Conservation (phyloP, 2,888 invertebrate genomes). For the Spodoptera exigua region DNA sequence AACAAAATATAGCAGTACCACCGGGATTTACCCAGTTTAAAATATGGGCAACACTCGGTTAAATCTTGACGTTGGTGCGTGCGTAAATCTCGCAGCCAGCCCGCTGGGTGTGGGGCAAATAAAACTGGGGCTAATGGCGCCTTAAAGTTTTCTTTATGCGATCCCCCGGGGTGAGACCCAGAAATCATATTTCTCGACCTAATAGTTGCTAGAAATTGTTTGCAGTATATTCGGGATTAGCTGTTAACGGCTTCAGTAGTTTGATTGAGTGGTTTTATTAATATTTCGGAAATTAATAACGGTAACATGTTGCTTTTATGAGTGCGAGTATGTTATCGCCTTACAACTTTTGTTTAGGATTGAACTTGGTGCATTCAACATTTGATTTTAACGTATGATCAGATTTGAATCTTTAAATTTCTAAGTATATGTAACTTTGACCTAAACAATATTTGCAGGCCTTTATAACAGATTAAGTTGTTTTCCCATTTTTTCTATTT, state of each 20-base stretch:
- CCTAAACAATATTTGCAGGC: too few species aligned
- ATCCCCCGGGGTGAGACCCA: conserved; percentile 64
- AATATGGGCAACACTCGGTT: conserved; percentile 56
- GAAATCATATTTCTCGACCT: conserved; percentile 72
- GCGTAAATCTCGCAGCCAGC: conserved; percentile 68
- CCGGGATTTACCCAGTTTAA: conserved; percentile 57
- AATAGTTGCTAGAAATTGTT: conserved; percentile 68
- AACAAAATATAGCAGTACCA: conserved; percentile 47
- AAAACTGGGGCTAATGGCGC: conserved; percentile 65
- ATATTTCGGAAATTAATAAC: neutral
- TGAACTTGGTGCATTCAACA: too few species aligned
- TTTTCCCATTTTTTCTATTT: too few species aligned
- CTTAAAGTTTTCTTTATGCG: conserved; percentile 72
- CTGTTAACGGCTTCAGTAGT: conserved; percentile 23
- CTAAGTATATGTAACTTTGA: too few species aligned
- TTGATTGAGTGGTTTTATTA: conserved; percentile 22
- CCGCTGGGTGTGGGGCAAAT: conserved; percentile 61
- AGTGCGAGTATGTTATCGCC: too few species aligned
- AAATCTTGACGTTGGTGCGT: conserved; percentile 62
- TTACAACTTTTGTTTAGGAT: too few species aligned
- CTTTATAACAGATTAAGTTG: too few species aligned
- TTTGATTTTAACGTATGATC: too few species aligned
- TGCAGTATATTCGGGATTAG: conserved; percentile 71
- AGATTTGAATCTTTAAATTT: too few species aligned
- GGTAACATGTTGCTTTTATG: too few species aligned